Base-by-base conservation (phyloP, 2,888 invertebrate species). In the Euphydryas editha region DNA sequence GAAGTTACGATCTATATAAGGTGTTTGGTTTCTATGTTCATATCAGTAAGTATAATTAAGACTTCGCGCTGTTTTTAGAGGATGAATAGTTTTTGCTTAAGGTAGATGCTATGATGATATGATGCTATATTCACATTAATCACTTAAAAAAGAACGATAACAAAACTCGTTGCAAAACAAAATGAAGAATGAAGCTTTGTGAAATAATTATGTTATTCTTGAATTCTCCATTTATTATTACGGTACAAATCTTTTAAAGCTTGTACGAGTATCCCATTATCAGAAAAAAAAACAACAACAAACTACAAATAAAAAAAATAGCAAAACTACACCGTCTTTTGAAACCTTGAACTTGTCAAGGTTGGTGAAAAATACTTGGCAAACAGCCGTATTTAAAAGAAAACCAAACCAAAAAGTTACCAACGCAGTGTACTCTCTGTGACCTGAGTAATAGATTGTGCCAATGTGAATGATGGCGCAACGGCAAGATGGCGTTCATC, bases 401-500 rank as follows among this genome's bases (percentile, higher is more conserved):
- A 62, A 56, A 62, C 37, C 55, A 62, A 56, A 62, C 37, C 55
- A 62, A 62, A 62, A 62, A 62, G 62, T 62, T 21, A 57, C 54
- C 62, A 47, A 56, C 47, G 62, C 47, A 54, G 44, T 44, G 55
- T 55, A 47, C 44, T 57, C 62, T 47, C 47, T 67, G 64, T 64
- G 72, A 55, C 71, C 73, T 81, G 80, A 79, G 71, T 78, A 76
- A 80, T 80, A 61, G 71, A 72, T 66, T 65, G 69, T 67, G 71
- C 69, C 59, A 69, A 60, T 65, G 64, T 78, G 79, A 81, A 75
- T 64, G 74, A 80, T 79, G 75, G 75, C 72, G 72, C 73, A 61
- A 63, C 54, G 61, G 67, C 78, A 81, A 79, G 77, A 81, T 80
- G 80, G 79, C 70, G 73, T 55, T 59, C 67, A 65, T 68, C 73